Evolutionary conservation across 2,113 vertebrate species (phyloP).

Genomic region (Gallinago paraguaiae): DNA sequence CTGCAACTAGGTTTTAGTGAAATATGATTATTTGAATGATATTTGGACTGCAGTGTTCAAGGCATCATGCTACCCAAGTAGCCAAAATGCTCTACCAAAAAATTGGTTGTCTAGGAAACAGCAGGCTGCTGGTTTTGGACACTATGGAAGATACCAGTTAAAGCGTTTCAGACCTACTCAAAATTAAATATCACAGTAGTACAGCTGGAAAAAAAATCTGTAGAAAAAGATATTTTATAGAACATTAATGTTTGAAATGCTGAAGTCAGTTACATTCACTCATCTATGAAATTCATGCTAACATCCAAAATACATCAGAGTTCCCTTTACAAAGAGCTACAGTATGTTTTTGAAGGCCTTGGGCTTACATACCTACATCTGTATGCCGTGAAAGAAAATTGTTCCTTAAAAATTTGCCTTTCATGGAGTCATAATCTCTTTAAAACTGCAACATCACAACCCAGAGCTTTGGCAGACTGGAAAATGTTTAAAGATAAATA

Average conservation of each 20-base stretch:
- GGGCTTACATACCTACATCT: background rate
- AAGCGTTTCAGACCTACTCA: background rate
- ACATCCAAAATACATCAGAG: background rate
- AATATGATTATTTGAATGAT: background rate
- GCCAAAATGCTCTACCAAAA: background rate
- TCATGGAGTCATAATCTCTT: background rate
- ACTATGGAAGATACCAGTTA: background rate
- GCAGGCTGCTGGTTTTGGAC: background rate
- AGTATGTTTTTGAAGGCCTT: background rate
- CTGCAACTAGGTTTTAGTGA: background rate
- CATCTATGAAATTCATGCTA: background rate
- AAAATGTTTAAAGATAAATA: background rate
- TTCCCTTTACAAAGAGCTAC: background rate
- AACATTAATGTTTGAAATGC: background rate
- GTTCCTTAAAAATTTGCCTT: background rate
- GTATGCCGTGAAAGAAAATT: background rate
- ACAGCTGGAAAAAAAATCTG: background rate
- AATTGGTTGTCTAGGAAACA: background rate
- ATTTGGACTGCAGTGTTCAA: background rate
- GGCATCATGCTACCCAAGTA: background rate
- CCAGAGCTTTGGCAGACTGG: background rate
- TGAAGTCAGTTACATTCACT: background rate
- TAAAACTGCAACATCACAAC: background rate
- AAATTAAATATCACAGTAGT: background rate
- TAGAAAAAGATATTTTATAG: background rate